Percentiles rank a stretch among this genome's conserved stretches.
phyloP scores from a whole-genome alignment of 2,888 invertebrate species.

The Agrilus biguttatus region DNA sequence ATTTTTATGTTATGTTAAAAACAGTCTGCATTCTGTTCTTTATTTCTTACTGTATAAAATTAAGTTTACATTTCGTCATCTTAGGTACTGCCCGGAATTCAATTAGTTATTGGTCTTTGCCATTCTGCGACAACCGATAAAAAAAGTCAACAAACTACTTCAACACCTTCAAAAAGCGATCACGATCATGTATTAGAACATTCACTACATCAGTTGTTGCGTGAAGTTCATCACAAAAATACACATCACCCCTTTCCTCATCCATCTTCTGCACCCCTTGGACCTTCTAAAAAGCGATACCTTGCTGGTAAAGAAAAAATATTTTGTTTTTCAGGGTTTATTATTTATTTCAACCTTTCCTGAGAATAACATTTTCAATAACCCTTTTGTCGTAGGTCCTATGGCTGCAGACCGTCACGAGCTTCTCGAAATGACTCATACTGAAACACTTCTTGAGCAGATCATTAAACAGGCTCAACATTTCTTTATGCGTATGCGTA shows the following conservation, averaged over 20 bases:
- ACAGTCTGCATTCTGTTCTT: too few relatives aligned
- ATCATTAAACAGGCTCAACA: constrained; percentile 94
- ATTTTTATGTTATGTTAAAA: too few relatives aligned
- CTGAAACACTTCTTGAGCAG: constrained; percentile 86
- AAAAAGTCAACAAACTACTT: constrained; percentile 28
- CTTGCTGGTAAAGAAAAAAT: constrained; percentile 54
- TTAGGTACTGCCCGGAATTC: constrained; percentile 81
- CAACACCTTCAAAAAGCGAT: constrained; percentile 46
- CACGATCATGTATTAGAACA: constrained; percentile 97
- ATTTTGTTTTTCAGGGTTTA: neutral
- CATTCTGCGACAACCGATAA: constrained; percentile 61
- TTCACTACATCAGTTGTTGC: constrained; percentile 81
- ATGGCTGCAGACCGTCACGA: constrained; percentile 79
- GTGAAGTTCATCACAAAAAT: constrained; percentile 85
- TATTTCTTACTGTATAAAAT: too few relatives aligned
- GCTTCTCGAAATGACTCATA: constrained; percentile 77
- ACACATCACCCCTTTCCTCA: constrained; percentile 91
- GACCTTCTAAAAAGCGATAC: constrained; percentile 81
- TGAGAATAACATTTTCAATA: neutral
- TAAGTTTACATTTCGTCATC: constrained; percentile 9
- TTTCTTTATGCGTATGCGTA: constrained; percentile 79
- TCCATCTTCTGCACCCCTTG: constrained; percentile 85
- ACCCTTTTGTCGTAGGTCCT: constrained; percentile 42
- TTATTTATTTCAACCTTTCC: neutral
- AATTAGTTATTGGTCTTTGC: constrained; percentile 79